Conservation (phyloP, 2,888 invertebrate genomes). For the Agelastica alni region DNA sequence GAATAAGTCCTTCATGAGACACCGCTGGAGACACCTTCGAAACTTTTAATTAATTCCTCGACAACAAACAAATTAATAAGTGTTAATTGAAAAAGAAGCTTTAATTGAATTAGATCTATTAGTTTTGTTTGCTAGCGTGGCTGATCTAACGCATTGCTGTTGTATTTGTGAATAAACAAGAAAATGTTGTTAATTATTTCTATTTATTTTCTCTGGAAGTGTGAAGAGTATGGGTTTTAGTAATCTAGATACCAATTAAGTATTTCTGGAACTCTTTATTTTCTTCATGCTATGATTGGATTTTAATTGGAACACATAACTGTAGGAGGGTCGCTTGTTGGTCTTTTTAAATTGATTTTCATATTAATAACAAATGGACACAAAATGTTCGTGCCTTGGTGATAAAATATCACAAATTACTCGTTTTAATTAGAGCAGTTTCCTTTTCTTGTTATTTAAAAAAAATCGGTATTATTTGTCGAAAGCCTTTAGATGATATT, state of each 20-base stretch:
- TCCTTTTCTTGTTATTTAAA: no score
- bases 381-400: no score
- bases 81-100: constrained; percentile 46
- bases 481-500: no score
- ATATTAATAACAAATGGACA: no score
- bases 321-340: constrained; percentile 2
- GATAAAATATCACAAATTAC: no score
- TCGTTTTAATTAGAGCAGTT: no score
- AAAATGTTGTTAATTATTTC: constrained; percentile 49
- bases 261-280: constrained; percentile 34
- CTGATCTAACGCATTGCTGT: constrained; percentile 36
- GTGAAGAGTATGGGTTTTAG: constrained; percentile 22
- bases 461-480: no score
- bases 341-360: no score
- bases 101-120: constrained; percentile 52
- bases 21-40: constrained; percentile 40
- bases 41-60: constrained; percentile 47
- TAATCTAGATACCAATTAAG: constrained; percentile 38
- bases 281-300: constrained; percentile 35
- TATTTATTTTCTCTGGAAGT: constrained; percentile 43
- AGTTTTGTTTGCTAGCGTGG: constrained; percentile 41
- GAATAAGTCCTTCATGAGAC: no score
- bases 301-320: constrained; percentile 31
- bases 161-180: constrained; percentile 50
- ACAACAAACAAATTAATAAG: constrained; percentile 48